A percentile compares a stretch with the other conserved stretches of the same genome.
Evolutionary conservation across 2,888 invertebrate species (phyloP).

Genomic region (Aquatica leii): DNA sequence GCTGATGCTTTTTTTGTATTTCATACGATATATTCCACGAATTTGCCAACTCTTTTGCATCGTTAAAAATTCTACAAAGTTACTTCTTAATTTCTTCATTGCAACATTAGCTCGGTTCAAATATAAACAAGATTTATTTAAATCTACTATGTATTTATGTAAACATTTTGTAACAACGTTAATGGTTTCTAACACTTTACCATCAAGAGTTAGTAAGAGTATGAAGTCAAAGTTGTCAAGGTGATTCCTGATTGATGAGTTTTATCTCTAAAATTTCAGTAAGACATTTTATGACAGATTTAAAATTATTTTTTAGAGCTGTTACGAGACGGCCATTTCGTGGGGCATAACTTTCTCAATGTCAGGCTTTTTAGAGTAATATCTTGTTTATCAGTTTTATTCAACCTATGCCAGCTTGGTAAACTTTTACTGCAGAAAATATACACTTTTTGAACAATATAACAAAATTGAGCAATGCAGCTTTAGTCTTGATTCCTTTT

Average conservation of each 20-base stretch:
- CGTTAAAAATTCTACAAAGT: not conserved
- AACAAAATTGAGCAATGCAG: no score
- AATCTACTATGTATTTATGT: not conserved
- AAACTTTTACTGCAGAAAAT: not conserved
- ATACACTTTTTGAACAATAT: not conserved
- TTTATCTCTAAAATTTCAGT: not conserved
- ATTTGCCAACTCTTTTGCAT: not conserved
- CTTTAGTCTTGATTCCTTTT: not conserved
- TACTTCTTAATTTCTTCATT: not conserved
- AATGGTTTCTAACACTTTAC: no score
- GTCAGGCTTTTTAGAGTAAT: not conserved
- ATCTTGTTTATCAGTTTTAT: not conserved
- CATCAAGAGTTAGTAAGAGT: not conserved
- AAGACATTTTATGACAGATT: not conserved
- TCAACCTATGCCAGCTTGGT: not conserved
- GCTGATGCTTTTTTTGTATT: not conserved
- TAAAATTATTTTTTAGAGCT: no score
- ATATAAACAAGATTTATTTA: not conserved
- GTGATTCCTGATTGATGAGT: not conserved
- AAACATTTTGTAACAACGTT: not conserved
- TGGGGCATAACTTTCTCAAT: no score
- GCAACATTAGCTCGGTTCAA: not conserved
- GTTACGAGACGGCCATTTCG: not conserved
- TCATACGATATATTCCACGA: not conserved
- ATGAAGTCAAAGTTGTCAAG: not conserved